A percentile compares a stretch with the other conserved stretches of the same genome.
These are phyloP conservation scores for Neopelma chrysocephalum DNA, from an alignment of 2,797 vertebrate species.

Conservation along the genomic window DNA sequence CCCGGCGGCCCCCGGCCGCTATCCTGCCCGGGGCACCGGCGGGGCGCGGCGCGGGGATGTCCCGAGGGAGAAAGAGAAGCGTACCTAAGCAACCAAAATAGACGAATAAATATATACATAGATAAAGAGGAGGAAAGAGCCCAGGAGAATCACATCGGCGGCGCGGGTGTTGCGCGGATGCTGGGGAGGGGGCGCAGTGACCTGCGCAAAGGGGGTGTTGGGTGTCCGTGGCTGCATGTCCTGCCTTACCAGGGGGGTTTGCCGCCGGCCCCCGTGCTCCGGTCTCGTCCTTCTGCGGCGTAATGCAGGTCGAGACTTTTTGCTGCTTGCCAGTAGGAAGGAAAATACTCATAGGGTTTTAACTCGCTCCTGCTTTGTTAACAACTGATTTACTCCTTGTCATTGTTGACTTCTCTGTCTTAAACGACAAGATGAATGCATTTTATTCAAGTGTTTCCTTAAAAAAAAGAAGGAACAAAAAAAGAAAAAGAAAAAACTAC, in stretches of 20 bases:
- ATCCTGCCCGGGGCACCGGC: not conserved
- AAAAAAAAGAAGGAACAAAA: too few species aligned
- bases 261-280: not conserved
- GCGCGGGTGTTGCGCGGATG: not conserved
- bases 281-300: too few species aligned
- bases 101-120: rapidly evolving
- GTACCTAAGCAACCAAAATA: too few species aligned
- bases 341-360: not conserved
- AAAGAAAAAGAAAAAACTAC: too few species aligned
- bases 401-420: not conserved
- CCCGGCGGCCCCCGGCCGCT: too few species aligned
- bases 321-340: not conserved
- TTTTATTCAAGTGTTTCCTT: not conserved
- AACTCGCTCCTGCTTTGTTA: not conserved
- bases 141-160: too few species aligned
- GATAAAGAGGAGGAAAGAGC: too few species aligned
- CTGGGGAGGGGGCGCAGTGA: too few species aligned
- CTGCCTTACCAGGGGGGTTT: not conserved
- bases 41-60: not conserved
- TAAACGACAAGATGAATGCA: not conserved
- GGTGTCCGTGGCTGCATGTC: not conserved
- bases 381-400: not conserved
- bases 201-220: rapidly evolving
- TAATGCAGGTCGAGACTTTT: rapidly evolving
- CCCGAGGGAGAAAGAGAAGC: too few species aligned